Conservation (phyloP, 1,140 invertebrate genomes). For the Nephila pilipes region DNA sequence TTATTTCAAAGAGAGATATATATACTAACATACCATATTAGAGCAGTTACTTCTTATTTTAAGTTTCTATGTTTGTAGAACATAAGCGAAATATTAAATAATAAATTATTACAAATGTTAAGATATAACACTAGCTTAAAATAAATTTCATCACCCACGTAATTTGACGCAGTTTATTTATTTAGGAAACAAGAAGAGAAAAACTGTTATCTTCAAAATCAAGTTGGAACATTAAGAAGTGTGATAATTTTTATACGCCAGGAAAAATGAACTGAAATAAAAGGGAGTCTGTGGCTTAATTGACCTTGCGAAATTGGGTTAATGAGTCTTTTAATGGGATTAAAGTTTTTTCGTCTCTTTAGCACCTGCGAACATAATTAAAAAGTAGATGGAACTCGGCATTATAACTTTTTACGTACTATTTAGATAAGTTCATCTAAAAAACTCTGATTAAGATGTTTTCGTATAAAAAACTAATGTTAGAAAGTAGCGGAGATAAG, state of each 20-base stretch:
- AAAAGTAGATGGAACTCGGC: background rate
- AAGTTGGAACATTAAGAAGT: constrained; percentile 14
- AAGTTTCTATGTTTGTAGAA: no score
- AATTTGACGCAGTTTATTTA: background rate
- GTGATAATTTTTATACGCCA: background rate
- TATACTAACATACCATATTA: no score
- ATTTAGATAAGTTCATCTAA: background rate
- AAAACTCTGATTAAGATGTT: constrained; percentile 16
- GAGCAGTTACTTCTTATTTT: no score
- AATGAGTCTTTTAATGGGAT: constrained; percentile 52
- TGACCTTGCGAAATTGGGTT: constrained; percentile 42
- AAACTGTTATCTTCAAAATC: constrained; percentile 38
- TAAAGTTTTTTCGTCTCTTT: background rate
- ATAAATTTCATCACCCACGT: background rate
- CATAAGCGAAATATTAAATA: no score
- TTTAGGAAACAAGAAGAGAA: background rate
- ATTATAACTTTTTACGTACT: background rate
- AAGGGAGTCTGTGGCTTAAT: constrained; percentile 18
- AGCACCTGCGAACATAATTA: constrained; percentile 47
- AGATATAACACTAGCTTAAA: background rate
- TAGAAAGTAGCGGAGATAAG: no score
- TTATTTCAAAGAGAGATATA: no score
- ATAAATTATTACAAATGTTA: no score
- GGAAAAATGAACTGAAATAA: constrained; percentile 25
- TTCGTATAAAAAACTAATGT: no score